Evolutionary conservation across 1,140 invertebrate species (phyloP).

Genomic region (Planococcus citri): DNA sequence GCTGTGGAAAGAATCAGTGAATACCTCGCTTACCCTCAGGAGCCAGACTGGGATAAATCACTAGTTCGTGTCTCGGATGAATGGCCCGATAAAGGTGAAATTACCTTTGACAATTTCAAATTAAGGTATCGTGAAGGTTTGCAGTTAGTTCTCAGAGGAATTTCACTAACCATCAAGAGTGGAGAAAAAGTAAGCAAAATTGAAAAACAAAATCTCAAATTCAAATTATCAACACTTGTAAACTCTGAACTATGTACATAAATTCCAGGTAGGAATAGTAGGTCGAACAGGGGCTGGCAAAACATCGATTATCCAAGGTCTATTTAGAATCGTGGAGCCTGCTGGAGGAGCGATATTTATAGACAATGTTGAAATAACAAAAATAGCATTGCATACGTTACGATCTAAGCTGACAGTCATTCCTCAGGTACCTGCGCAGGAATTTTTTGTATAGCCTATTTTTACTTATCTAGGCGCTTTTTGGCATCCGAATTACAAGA

Average conservation of each 20-base stretch:
- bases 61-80: conserved; percentile 36
- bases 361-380: conserved; percentile 75
- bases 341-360: conserved; percentile 75
- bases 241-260: not conserved
- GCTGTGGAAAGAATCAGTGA: conserved; percentile 71
- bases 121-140: conserved; percentile 35
- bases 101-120: conserved; percentile 47
- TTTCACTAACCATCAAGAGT: conserved; percentile 53
- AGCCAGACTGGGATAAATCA: conserved; percentile 35
- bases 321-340: conserved; percentile 82
- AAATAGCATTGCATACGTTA: conserved; percentile 77
- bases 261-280: conserved; percentile 52
- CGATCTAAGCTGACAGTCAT: conserved; percentile 81
- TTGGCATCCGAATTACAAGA: too few species aligned
- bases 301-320: conserved; percentile 62
- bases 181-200: conserved; percentile 44
- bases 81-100: conserved; percentile 57
- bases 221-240: not conserved
- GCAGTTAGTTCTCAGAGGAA: conserved; percentile 54
- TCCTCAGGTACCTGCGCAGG: conserved; percentile 49
- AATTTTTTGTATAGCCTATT: not conserved
- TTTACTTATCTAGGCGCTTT: too few species aligned
- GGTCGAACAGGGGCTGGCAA: conserved; percentile 76
- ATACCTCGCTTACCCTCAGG: conserved; percentile 51
- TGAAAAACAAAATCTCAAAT: too few species aligned